phyloP scores from a whole-genome alignment of 2,113 vertebrate species.

The Balaeniceps rex region DNA sequence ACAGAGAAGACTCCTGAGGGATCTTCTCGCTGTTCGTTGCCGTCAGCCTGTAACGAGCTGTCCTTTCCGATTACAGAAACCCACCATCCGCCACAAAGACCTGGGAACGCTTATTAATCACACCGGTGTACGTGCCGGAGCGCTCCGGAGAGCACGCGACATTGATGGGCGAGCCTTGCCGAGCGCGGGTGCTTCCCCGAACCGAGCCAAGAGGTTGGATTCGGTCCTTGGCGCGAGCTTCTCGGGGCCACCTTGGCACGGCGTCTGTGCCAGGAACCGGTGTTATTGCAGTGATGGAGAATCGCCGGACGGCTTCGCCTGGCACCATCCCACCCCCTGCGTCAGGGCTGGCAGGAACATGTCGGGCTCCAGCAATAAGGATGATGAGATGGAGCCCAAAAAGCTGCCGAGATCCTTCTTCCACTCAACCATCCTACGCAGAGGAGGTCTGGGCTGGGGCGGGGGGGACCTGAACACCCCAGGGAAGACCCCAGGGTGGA shows the following conservation, averaged over 20 bases:
- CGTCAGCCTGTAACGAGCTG: neutral
- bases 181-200: neutral
- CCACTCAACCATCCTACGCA: neutral
- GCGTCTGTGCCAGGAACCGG: neutral
- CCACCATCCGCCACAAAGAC: accelerated
- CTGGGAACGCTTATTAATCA: neutral
- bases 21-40: neutral
- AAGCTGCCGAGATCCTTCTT: neutral
- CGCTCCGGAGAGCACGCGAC: neutral
- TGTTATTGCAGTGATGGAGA: neutral
- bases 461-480: too few relatives aligned
- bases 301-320: neutral
- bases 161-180: neutral
- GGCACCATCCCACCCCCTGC: too few relatives aligned
- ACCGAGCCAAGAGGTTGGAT: neutral
- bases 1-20: neutral
- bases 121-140: too few relatives aligned
- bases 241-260: neutral
- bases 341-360: neutral
- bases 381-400: neutral
- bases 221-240: neutral
- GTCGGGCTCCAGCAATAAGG: neutral
- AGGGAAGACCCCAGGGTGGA: neutral
- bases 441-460: too few relatives aligned
- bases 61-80: neutral